These are phyloP conservation scores for Dusona sp. DNA, from an alignment of 2,888 invertebrate genomes.

Conservation along the genomic window DNA sequence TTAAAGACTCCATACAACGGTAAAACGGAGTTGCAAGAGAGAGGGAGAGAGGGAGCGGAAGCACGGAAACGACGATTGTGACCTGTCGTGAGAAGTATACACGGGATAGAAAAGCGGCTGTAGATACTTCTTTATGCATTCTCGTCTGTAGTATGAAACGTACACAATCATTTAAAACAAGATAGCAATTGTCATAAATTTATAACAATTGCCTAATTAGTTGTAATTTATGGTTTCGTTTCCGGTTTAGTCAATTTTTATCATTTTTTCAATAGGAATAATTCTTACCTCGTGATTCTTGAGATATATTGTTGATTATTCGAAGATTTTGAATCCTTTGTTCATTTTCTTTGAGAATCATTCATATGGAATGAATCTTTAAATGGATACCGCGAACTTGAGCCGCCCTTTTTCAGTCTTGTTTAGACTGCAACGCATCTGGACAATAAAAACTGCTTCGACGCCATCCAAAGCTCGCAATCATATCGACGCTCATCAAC, in stretches of 20 bases:
- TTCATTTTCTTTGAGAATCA: background rate
- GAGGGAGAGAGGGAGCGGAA: background rate
- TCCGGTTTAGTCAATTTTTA: background rate
- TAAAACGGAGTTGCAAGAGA: slow-evolving; percentile 14
- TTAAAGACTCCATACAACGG: slow-evolving; percentile 1
- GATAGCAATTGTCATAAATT: background rate
- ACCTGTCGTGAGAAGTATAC: background rate
- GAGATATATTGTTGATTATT: background rate
- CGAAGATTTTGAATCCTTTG: background rate
- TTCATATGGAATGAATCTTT: background rate
- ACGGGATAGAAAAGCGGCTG: background rate
- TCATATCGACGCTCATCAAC: background rate
- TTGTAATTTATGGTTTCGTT: background rate
- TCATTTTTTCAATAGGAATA: background rate
- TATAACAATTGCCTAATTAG: background rate
- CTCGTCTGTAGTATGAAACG: too few relatives aligned
- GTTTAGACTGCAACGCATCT: background rate
- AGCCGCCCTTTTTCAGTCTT: background rate
- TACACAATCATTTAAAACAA: background rate
- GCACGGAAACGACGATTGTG: slow-evolving; percentile 27
- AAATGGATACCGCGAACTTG: background rate
- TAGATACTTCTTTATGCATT: background rate
- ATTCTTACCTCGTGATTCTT: background rate
- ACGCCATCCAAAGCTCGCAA: background rate
- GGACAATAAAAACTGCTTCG: background rate